Base-by-base conservation (phyloP, 2,888 invertebrate species). In the Melikaiella ostensackeni region DNA sequence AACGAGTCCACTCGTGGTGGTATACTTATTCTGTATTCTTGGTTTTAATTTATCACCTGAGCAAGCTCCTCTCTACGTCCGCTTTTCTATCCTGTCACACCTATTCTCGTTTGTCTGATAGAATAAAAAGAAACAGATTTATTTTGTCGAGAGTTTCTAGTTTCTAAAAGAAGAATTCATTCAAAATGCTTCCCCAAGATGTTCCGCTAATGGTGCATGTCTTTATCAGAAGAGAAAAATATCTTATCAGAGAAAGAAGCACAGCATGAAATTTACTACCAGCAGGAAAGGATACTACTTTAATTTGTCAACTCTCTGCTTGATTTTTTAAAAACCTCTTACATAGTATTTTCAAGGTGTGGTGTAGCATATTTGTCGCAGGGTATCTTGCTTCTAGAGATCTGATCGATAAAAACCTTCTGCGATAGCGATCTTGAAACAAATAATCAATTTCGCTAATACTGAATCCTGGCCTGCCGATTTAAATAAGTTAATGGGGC, bases 301-400 rank as follows among this genome's bases (percentile, higher is more conserved):
- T 84, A 87, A 87, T 87, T 86, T 86, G 87, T 85, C 85, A 85
- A 84, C 66, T 82, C 75, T 62, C 62, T 66, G 61, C 59, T 70
- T 57, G 16, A 55, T 63, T 77, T 55, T 66, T 46, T 35, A 35
- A 38, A 61, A 21, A 27, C 0, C 8, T 8, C 24, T 42, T 2
- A 42, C 24, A 42, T 66, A 66, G 42, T 42, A n/a, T 66, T 24
- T 5, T 38, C 33, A 19, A 42, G 35, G 42, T 24, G 9, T 21
- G 13, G 16, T 73, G 57, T 55, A 73, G 55, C 55, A 55, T 35
- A 59, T 74, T 59, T 74, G 57, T 57, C 74, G 55, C 46, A 61
- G 38, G 9, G 19, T 42, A 42, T 33, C 64, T 24, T 35, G 74
- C 57, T 35, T 61, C 75, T 50, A 19, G 13, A 77, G 77, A 77